These are phyloP conservation scores for Stenoptilia bipunctidactyla DNA, from an alignment of 2,888 invertebrate species.

Conservation along the genomic window DNA sequence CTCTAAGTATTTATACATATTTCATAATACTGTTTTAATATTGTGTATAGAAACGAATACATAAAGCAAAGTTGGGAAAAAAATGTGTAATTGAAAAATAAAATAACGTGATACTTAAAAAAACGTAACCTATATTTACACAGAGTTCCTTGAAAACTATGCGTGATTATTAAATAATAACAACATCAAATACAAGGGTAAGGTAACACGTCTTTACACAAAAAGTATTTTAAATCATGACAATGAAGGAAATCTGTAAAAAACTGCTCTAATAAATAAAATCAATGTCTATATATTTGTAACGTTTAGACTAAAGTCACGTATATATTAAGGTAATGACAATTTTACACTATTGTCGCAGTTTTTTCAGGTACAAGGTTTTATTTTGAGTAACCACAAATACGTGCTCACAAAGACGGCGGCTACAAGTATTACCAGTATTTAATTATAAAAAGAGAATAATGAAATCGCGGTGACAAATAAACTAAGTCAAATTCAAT, in stretches of 20 bases:
- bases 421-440: no score
- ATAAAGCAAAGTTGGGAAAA: slow-evolving; percentile 16
- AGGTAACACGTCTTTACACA: slow-evolving; percentile 43
- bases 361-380: slow-evolving; percentile 52
- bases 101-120: no score
- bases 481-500: no score
- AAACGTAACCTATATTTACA: no score
- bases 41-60: no score
- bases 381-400: slow-evolving; percentile 46
- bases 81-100: no score
- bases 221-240: slow-evolving; percentile 35
- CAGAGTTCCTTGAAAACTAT: no score
- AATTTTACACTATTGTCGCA: slow-evolving; percentile 57
- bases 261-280: slow-evolving; percentile 51
- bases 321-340: slow-evolving; percentile 53
- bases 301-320: slow-evolving; percentile 54
- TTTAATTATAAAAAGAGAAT: no score
- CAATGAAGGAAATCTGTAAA: slow-evolving; percentile 45
- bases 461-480: no score
- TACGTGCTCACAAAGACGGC: slow-evolving; percentile 46
- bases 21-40: no score
- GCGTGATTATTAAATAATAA: no score
- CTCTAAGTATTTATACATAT: no score
- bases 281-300: slow-evolving; percentile 31
- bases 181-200: slow-evolving; percentile 22